Evolutionary conservation across 1,140 invertebrate genomes (phyloP), one percentile per base, ranked within the genome.

Genomic region (Drosophila busckii): DNA sequence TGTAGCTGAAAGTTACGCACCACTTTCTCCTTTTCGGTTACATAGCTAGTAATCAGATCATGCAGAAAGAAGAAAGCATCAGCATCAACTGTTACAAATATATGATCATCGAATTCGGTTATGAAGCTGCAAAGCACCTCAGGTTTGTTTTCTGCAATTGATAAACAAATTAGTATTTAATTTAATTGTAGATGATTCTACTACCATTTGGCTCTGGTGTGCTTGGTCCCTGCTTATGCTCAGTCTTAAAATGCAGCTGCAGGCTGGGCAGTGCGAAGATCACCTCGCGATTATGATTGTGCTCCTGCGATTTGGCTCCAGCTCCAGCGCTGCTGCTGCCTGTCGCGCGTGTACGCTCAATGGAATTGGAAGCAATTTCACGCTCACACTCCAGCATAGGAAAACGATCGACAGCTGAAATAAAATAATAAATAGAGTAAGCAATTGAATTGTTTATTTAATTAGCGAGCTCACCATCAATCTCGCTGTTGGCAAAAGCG

Each of bases 31-130:
- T 96, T 96, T 87, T 97, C 95, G 86, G 94, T 96, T 8, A 98
- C 92, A 85, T 99, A 99, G 0, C 96, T 96, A 0, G 94, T 96
- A 38, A 99, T 97, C 16, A 99, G 90, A 88, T 99, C 97, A 87
- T 99, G 97, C 26, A 99, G 89, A 87, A 98, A 99, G 88, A 98
- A 96, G 88, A 99, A 98, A 8, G 96, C 96, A 88, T 99, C 97
- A 0, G 97, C 97, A 90, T 98, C 97, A 53, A 98, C 96, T 1
- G 97, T 97, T 45, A 99, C 97, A 88, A 97, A 98, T 70, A 98
- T 99, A 85, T 98, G 97, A 88, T 98, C 97, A 87, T 98, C 96
- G 89, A 99, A 98, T 88, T 99, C 97, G 4, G 97, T 98, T 17
- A 98, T 97, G 88, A 99, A 98, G 88, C 95, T 97, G 89, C 96